Percentiles rank a stretch among this genome's conserved stretches.
Conservation (phyloP, 2,888 invertebrate genomes). For the Crocallis elinguaria region DNA sequence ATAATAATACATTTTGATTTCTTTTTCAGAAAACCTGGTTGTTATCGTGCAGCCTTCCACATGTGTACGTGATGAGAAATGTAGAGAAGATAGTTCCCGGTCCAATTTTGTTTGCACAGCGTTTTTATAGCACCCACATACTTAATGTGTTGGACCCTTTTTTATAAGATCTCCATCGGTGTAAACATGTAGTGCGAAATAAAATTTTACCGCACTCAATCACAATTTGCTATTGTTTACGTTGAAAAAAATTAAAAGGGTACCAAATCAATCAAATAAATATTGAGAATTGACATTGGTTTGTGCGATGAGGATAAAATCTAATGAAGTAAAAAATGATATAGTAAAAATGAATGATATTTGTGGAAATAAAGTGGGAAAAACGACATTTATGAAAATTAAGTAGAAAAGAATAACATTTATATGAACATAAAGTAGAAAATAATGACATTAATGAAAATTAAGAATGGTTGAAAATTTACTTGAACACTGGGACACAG, state of each 20-base stretch:
- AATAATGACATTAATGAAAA: too few species aligned
- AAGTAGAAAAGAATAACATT: too few species aligned
- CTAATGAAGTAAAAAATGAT: too few species aligned
- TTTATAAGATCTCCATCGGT: constrained; percentile 33
- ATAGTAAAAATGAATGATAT: too few species aligned
- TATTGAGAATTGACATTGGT: neutral
- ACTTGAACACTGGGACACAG: too few species aligned
- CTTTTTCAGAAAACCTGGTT: constrained; percentile 35
- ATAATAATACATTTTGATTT: constrained; percentile 21
- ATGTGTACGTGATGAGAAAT: constrained; percentile 59
- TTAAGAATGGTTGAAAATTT: too few species aligned
- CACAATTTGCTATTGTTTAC: constrained; percentile 27
- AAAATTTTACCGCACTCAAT: constrained; percentile 37
- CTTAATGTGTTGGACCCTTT: constrained; percentile 27
- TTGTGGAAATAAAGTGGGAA: too few species aligned
- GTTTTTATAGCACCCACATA: constrained; percentile 46
- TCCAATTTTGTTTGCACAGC: constrained; percentile 56
- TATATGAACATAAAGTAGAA: too few species aligned
- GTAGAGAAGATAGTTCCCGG: constrained; percentile 49
- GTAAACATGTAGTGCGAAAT: constrained; percentile 36
- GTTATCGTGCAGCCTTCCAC: constrained; percentile 49
- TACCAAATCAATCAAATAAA: constrained; percentile 1
- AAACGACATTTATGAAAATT: too few species aligned
- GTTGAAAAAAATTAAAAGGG: neutral
- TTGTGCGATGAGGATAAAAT: neutral